A percentile compares a stretch with the other conserved stretches of the same genome.
These are phyloP conservation scores for Orbicella faveolata DNA, from an alignment of 64 coral and sea anemone genomes.

Conservation along the genomic window DNA sequence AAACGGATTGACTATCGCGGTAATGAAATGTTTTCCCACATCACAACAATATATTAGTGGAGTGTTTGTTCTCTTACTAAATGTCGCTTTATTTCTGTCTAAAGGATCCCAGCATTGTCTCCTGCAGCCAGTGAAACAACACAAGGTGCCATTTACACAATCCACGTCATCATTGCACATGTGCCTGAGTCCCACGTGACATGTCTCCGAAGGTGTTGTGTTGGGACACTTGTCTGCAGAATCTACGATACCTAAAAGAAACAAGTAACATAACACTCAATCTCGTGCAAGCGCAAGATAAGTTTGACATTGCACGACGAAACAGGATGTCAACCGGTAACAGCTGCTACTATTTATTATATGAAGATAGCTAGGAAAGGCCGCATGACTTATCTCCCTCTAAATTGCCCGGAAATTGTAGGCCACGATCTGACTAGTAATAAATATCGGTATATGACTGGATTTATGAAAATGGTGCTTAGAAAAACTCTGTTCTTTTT, in stretches of 20 bases:
- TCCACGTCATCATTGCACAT: constrained; percentile 38
- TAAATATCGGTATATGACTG: too few relatives aligned
- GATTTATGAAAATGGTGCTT: too few relatives aligned
- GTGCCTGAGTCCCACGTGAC: constrained; percentile 8
- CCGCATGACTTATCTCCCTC: too few relatives aligned
- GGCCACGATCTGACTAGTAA: too few relatives aligned
- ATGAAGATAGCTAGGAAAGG: too few relatives aligned
- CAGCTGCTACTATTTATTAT: too few relatives aligned
- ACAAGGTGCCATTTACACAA: constrained; percentile 45
- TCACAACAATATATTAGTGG: too few relatives aligned
- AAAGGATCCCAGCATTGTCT: constrained; percentile 35
- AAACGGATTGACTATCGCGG: too few relatives aligned
- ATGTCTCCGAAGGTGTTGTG: constrained; percentile 1
- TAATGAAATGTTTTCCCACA: too few relatives aligned
- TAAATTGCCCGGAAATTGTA: too few relatives aligned
- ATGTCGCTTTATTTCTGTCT: not conserved
- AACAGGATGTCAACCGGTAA: not conserved
- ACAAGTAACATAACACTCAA: not conserved
- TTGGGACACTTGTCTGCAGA: constrained; percentile 3
- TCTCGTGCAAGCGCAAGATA: not conserved
- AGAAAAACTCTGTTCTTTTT: too few relatives aligned
- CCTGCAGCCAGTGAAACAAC: constrained; percentile 61
- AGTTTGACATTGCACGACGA: too few relatives aligned
- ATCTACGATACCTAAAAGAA: not conserved
- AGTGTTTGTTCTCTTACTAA: not conserved